Conservation (phyloP, 2,888 invertebrate species). For the Phyllotreta striolata region DNA sequence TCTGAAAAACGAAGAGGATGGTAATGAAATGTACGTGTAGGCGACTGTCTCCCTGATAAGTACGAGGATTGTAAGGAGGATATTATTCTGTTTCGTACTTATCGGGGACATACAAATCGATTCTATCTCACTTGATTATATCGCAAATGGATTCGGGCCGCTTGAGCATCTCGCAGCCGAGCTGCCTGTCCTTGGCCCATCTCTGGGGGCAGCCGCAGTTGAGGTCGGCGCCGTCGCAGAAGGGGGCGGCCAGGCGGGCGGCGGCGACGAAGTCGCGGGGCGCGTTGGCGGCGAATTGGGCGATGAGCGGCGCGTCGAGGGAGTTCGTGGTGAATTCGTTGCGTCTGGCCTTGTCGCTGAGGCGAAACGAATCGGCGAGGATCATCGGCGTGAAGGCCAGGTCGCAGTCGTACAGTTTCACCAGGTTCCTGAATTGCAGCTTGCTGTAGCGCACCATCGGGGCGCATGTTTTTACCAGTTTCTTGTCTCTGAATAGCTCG, state of each 20-base stretch:
- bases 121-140: no score
- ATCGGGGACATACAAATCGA: no score
- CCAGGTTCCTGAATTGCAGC: constrained; percentile 77
- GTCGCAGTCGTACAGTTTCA: constrained; percentile 84
- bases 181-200: constrained; percentile 92
- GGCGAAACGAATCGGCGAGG: constrained; percentile 90
- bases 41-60: neutral
- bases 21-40: neutral
- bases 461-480: constrained; percentile 82
- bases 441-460: constrained; percentile 97
- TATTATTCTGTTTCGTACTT: no score
- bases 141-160: constrained; percentile 86
- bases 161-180: constrained; percentile 83
- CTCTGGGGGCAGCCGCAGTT: constrained; percentile 98
- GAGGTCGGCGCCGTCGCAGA: constrained; percentile 88
- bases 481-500: constrained; percentile 71
- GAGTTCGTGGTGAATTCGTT: constrained; percentile 81
- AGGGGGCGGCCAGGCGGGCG: constrained; percentile 82
- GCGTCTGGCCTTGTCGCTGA: constrained; percentile 84
- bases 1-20: neutral
- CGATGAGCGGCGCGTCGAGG: constrained; percentile 76
- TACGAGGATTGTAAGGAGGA: no score
- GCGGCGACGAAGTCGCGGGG: constrained; percentile 84
- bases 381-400: constrained; percentile 97
- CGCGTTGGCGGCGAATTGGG: constrained; percentile 94